phyloP scores from a whole-genome alignment of 2,888 invertebrate species.

The Sycophila texana region DNA sequence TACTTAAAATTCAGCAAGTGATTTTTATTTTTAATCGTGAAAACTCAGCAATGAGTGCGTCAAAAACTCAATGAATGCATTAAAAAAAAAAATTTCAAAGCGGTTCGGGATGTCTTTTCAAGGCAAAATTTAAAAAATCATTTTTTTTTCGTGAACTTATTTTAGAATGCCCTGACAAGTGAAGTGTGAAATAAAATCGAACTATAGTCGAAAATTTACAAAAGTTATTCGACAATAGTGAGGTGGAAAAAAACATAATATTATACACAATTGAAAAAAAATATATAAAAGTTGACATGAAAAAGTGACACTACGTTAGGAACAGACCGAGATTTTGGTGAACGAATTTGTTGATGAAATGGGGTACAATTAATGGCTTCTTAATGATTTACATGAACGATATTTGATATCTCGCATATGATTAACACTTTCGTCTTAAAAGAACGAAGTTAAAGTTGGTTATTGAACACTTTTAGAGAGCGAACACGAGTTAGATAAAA shows the following conservation, averaged over 20 bases:
- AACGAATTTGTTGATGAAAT: conserved; percentile 16
- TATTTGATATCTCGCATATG: conserved; percentile 18
- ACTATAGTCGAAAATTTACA: conserved; percentile 12
- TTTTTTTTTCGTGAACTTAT: conserved; percentile 1
- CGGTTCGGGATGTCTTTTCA: not conserved
- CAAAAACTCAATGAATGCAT: conserved; percentile 1
- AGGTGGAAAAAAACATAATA: conserved; percentile 28
- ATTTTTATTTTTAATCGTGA: not conserved
- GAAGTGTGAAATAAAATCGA: conserved; percentile 17
- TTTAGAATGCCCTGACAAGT: conserved; percentile 2
- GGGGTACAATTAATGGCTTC: not conserved
- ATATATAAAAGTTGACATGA: conserved; percentile 11
- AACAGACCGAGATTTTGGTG: conserved; percentile 22
- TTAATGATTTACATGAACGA: conserved; percentile 18
- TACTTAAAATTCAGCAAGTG: not conserved
- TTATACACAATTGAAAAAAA: conserved; percentile 10
- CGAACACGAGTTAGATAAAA: conserved; percentile 51
- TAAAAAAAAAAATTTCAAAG: conserved; percentile 15
- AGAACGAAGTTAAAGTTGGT: conserved; percentile 46
- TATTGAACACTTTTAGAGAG: conserved; percentile 52
- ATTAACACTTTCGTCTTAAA: conserved; percentile 18
- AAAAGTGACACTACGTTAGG: conserved; percentile 23
- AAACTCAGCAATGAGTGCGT: not conserved
- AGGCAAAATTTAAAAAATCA: not conserved
- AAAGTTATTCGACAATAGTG: conserved; percentile 47